A percentile compares a stretch with the other conserved stretches of the same genome.
These are phyloP conservation scores for Brachystomella parvula DNA, from an alignment of 1,140 invertebrate genomes.

Conservation along the genomic window DNA sequence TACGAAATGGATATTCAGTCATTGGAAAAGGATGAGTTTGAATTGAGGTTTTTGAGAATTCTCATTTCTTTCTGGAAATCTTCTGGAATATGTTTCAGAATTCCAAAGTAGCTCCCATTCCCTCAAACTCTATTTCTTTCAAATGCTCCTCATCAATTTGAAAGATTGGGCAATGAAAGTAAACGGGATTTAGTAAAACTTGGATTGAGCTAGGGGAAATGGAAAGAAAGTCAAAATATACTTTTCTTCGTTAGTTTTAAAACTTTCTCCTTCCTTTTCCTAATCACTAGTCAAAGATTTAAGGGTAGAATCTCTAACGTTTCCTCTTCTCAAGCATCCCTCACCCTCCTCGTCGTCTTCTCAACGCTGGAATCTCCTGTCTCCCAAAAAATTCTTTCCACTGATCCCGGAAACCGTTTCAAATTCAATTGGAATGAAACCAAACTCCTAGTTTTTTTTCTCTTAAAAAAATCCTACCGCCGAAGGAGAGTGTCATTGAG, in stretches of 20 bases:
- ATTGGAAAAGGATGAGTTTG: constrained; percentile 31
- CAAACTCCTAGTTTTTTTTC: neutral
- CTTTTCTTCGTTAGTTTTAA: neutral
- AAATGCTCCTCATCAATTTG: constrained; percentile 35
- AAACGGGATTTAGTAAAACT: constrained; percentile 13
- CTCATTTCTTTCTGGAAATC: constrained; percentile 6
- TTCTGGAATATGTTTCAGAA: constrained; percentile 24
- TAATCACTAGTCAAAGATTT: neutral
- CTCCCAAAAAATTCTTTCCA: neutral
- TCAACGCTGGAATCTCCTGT: neutral
- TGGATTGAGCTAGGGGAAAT: neutral
- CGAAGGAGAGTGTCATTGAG: constrained; percentile 8
- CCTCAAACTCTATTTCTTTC: neutral
- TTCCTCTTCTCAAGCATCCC: too few relatives aligned
- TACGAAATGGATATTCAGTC: constrained; percentile 20
- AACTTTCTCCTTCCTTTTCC: constrained; percentile 1
- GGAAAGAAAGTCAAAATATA: neutral
- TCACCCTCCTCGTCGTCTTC: too few relatives aligned
- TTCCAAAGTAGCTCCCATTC: constrained; percentile 11
- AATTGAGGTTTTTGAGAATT: neutral
- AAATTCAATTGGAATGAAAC: constrained; percentile 28
- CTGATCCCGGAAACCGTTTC: constrained; percentile 23
- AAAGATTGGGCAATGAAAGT: constrained; percentile 32
- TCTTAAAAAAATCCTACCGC: neutral
- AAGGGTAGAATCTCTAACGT: too few relatives aligned